Evolutionary conservation across 2,113 vertebrate genomes (phyloP).

Genomic region (Erinaceus europaeus): DNA sequence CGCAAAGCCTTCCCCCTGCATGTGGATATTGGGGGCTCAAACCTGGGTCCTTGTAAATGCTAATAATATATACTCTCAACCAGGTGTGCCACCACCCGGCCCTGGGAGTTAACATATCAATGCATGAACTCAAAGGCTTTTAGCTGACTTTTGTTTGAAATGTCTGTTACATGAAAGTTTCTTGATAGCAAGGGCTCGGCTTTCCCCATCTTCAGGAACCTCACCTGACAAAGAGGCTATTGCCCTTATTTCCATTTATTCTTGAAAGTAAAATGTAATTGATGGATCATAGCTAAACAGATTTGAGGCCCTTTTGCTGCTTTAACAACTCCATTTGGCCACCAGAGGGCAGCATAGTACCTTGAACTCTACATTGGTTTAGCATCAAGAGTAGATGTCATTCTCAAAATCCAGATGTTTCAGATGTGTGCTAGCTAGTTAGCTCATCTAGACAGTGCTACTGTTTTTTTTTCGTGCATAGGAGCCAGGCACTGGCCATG

Average conservation of each 20-base stretch:
- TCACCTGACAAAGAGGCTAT: neutral
- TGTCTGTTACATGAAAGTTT: neutral
- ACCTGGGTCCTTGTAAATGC: too few species aligned
- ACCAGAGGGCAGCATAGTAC: neutral
- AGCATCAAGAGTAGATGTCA: neutral
- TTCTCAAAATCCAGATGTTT: neutral
- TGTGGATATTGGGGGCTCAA: too few species aligned
- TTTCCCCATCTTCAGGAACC: neutral
- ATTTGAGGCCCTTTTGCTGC: too few species aligned
- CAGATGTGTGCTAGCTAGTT: too few species aligned
- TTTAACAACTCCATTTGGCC: neutral
- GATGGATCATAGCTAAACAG: accelerated
- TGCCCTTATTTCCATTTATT: neutral
- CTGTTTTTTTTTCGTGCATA: too few species aligned
- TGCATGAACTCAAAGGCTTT: neutral
- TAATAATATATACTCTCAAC: too few species aligned
- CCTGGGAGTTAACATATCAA: neutral
- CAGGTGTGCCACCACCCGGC: too few species aligned
- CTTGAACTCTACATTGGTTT: neutral
- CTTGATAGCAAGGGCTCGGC: neutral
- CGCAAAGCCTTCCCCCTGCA: too few species aligned
- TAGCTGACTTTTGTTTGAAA: neutral
- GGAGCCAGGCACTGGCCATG: too few species aligned
- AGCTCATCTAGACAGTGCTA: too few species aligned
- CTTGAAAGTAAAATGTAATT: neutral